A percentile compares a stretch with the other conserved stretches of the same genome.
Conservation (phyloP, 2,797 vertebrate genomes). For the Phrynocephalus guinanensis region DNA sequence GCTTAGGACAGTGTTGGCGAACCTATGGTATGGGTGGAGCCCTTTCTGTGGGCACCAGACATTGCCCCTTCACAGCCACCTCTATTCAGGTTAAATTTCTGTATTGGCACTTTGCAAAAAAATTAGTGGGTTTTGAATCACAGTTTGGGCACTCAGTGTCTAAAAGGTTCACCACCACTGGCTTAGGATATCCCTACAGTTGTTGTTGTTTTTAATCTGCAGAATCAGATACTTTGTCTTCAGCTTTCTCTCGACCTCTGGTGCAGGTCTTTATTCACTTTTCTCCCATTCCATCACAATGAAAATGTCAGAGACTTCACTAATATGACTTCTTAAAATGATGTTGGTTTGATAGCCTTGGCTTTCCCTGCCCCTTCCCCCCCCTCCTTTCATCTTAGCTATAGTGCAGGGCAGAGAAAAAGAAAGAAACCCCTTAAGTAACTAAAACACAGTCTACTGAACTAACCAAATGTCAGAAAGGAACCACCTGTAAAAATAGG, state of each 20-base stretch:
- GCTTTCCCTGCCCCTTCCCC: not conserved
- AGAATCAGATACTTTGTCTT: not conserved
- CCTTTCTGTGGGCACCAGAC: no score
- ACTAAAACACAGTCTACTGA: slow-evolving; percentile 3
- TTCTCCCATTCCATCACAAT: not conserved
- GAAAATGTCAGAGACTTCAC: not conserved
- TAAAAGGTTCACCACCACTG: no score
- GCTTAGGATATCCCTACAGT: no score
- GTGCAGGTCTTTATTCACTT: not conserved
- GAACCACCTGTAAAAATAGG: slow-evolving; percentile 50
- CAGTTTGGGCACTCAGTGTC: no score
- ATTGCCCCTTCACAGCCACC: no score
- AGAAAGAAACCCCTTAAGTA: slow-evolving; percentile 3
- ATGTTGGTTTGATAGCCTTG: not conserved
- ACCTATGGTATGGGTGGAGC: no score
- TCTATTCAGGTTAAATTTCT: no score
- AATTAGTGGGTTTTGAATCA: no score
- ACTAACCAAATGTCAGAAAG: slow-evolving; percentile 15
- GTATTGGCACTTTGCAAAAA: no score
- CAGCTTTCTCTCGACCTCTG: not conserved
- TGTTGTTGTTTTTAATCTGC: not conserved
- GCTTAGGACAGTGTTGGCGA: not conserved
- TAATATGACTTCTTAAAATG: not conserved
- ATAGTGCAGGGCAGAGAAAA: not conserved
- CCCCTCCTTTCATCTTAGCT: not conserved